Conservation (phyloP, 2,888 invertebrate species). For the Tetranychus piercei region DNA sequence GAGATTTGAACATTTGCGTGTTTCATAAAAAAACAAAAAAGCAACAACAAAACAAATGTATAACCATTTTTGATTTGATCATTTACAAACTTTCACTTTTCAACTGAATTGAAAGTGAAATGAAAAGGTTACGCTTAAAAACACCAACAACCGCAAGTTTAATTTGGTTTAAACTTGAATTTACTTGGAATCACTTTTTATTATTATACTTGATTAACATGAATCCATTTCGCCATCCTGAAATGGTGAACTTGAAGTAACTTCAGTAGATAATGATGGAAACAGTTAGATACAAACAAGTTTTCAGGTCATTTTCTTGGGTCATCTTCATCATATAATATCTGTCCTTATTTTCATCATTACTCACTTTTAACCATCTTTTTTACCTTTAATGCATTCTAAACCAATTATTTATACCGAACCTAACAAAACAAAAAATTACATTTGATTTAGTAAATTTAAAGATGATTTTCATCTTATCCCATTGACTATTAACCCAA, state of each 20-base stretch:
- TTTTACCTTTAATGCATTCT: no score
- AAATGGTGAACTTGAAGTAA: background rate
- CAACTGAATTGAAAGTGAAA: background rate
- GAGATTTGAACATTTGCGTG: background rate
- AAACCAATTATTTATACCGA: no score
- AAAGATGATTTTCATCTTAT: no score
- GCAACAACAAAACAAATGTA: background rate
- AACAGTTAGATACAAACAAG: background rate
- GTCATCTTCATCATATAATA: background rate
- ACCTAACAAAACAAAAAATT: no score
- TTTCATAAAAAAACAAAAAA: no score
- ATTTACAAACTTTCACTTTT: background rate
- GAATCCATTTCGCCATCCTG: background rate
- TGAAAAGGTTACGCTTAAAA: no score
- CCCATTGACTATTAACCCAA: no score
- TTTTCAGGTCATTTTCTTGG: background rate
- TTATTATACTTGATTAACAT: background rate
- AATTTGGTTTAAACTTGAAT: background rate
- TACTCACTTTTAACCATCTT: background rate
- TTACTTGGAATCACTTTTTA: background rate
- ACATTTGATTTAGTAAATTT: no score
- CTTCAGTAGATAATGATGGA: background rate
- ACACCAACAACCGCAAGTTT: no score
- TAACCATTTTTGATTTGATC: no score
- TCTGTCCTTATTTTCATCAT: background rate